Conservation (phyloP, 1,140 invertebrate genomes). For the Limonius californicus region DNA sequence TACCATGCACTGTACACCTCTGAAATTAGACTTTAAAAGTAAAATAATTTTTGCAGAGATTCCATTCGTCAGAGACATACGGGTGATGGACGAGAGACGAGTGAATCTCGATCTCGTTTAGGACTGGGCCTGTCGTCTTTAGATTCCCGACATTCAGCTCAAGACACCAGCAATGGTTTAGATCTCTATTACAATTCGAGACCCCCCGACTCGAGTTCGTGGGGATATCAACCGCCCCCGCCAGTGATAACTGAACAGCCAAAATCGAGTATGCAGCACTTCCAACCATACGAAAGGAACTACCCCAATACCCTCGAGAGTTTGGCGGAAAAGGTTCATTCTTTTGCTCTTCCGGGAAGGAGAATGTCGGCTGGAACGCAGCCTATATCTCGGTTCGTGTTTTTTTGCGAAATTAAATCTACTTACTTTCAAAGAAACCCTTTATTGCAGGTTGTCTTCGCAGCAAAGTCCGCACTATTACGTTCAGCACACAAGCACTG, state of each 20-base stretch:
- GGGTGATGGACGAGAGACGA: conserved; percentile 71
- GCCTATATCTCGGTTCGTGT: conserved; percentile 38
- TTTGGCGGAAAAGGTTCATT: conserved; percentile 84
- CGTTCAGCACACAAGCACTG: conserved; percentile 49
- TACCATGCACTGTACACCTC: too few relatives aligned
- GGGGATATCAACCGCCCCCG: conserved; percentile 63
- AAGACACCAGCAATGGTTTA: conserved; percentile 62
- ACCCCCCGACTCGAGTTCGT: conserved; percentile 43
- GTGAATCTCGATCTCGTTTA: conserved; percentile 67
- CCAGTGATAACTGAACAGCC: conserved; percentile 87
- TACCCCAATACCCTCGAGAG: conserved; percentile 90
- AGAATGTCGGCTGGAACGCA: conserved; percentile 51
- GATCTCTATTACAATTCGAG: conserved; percentile 81
- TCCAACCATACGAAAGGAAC: conserved; percentile 74
- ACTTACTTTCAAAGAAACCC: background rate
- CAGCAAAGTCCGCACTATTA: conserved; percentile 54
- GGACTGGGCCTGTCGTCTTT: conserved; percentile 61
- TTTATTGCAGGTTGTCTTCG: conserved; percentile 42
- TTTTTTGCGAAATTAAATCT: background rate
- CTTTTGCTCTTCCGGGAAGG: conserved; percentile 59
- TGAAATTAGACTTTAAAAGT: background rate
- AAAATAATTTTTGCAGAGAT: conserved; percentile 41
- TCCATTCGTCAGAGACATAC: conserved; percentile 49
- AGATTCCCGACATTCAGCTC: conserved; percentile 33
- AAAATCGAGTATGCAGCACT: conserved; percentile 72